Conservation (phyloP, 2,113 vertebrate species). For the Mionectes macconnelli region DNA sequence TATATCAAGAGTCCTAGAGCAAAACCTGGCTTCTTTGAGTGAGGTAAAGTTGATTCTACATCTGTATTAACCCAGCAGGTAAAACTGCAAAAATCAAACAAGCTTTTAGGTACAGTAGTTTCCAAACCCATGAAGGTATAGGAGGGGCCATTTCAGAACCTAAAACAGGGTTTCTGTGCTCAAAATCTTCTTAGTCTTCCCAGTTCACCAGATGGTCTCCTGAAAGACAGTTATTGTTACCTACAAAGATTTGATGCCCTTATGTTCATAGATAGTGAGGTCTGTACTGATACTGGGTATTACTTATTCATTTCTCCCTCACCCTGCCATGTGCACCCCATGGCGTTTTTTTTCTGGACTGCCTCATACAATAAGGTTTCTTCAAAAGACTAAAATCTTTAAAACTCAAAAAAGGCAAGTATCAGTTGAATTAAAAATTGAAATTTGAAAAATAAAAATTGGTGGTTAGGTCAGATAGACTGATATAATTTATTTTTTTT, state of each 20-base stretch:
- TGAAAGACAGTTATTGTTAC: background rate
- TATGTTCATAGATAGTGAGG: rapidly evolving
- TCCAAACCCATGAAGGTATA: background rate
- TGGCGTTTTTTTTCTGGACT: background rate
- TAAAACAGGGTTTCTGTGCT: background rate
- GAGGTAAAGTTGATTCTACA: background rate
- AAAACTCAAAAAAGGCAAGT: background rate
- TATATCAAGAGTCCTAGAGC: background rate
- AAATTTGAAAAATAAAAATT: background rate
- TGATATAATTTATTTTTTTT: background rate
- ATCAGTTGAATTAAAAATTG: background rate
- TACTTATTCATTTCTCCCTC: background rate
- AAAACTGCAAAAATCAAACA: background rate
- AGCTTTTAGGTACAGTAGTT: background rate
- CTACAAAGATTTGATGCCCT: background rate
- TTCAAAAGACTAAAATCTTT: background rate
- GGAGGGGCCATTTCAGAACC: background rate
- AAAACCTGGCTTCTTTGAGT: background rate
- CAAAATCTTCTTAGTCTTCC: background rate
- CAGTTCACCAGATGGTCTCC: background rate
- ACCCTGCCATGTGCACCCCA: too few relatives aligned
- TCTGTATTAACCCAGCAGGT: background rate
- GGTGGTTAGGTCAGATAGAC: background rate
- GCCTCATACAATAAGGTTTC: background rate
- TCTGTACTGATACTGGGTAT: background rate